phyloP scores from a whole-genome alignment of 2,888 invertebrate species.

The Cerastis leucographa region DNA sequence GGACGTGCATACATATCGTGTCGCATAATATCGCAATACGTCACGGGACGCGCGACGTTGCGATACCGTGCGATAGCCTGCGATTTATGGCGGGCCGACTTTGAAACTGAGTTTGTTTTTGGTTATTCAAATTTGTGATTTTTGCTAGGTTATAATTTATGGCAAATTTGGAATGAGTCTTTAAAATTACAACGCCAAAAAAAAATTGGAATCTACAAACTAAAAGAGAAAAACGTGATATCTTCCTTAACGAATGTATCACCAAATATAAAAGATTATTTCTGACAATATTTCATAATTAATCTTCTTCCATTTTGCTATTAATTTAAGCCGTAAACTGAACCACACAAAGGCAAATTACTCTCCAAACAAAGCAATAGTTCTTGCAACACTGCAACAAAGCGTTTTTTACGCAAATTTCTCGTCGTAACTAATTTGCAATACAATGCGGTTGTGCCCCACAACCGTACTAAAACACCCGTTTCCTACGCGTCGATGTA shows the following conservation, averaged over 20 bases:
- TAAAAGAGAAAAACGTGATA: too few species aligned
- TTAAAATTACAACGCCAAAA: background rate
- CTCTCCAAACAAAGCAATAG: conserved; percentile 6
- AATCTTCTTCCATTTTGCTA: background rate
- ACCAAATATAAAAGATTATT: background rate
- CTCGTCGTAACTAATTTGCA: conserved; percentile 79
- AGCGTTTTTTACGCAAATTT: conserved; percentile 63
- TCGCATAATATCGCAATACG: conserved; percentile 73
- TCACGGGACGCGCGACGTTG: conserved; percentile 65
- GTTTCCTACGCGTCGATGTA: conserved; percentile 82
- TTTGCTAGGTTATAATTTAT: background rate
- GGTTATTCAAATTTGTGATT: conserved; percentile 33
- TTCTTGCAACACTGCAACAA: conserved; percentile 36
- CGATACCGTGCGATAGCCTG: conserved; percentile 71
- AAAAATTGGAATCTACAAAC: background rate
- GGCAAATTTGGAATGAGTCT: background rate
- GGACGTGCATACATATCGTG: conserved; percentile 50
- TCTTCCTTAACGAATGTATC: background rate
- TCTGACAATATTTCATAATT: background rate
- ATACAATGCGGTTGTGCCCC: conserved; percentile 79
- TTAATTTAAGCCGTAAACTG: background rate
- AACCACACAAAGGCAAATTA: conserved; percentile 5
- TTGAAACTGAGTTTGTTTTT: conserved; percentile 47
- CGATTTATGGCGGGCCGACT: conserved; percentile 72
- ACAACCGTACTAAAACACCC: conserved; percentile 76